A percentile compares a stretch with the other conserved stretches of the same genome.
Evolutionary conservation across 1,140 invertebrate species (phyloP).

Genomic region (Antheraea pernyi): DNA sequence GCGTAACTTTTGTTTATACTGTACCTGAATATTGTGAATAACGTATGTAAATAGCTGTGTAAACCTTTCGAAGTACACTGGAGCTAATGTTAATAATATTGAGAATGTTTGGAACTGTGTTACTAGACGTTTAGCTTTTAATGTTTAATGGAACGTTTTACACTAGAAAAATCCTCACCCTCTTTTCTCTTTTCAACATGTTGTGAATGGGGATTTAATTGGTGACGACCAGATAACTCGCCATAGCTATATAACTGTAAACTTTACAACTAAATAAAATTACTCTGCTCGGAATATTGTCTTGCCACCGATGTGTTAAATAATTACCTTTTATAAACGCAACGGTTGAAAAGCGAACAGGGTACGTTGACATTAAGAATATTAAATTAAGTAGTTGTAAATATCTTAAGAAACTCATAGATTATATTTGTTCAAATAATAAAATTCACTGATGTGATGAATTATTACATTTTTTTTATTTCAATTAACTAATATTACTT

Average conservation of each 20-base stretch:
- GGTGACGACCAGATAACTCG: not conserved
- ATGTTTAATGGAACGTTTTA: slow-evolving; percentile 23
- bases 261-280: not conserved
- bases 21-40: slow-evolving; percentile 59
- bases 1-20: slow-evolving; percentile 34
- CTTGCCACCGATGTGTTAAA: slow-evolving; percentile 56
- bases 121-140: slow-evolving; percentile 72
- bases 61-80: slow-evolving; percentile 13
- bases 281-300: slow-evolving; percentile 35
- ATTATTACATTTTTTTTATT: slow-evolving; percentile 18
- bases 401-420: slow-evolving; percentile 74
- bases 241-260: not conserved
- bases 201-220: slow-evolving; percentile 48
- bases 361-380: slow-evolving; percentile 72
- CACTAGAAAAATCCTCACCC: slow-evolving; percentile 32
- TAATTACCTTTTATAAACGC: slow-evolving; percentile 35
- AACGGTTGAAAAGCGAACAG: slow-evolving; percentile 78
- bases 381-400: slow-evolving; percentile 70
- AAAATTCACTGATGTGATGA: slow-evolving; percentile 72
- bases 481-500: no score
- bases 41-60: not conserved
- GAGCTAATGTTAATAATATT: slow-evolving; percentile 13
- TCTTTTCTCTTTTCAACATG: slow-evolving; percentile 74
- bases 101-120: slow-evolving; percentile 67
- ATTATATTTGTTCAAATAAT: slow-evolving; percentile 77